Conservation (phyloP, 30 jellyfish, hydroid and myxozoan species). For the Pseudorhiza aurosa region DNA sequence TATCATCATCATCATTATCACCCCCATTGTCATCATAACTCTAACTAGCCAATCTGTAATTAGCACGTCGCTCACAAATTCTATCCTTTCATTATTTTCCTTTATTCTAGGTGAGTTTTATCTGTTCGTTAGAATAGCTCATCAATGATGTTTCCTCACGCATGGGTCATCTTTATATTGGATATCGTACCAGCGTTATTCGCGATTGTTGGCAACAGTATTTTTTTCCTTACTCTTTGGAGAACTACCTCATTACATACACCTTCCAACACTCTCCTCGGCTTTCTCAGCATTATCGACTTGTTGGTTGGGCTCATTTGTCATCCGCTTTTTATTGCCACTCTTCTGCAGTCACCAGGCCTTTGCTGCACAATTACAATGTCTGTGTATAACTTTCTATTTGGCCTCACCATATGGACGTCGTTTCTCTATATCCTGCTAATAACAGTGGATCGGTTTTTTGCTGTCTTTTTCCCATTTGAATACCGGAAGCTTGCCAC, state of each 20-base stretch:
- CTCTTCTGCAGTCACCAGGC: not conserved
- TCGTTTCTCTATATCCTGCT: slow-evolving; percentile 1
- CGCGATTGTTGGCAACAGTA: slow-evolving; percentile 10
- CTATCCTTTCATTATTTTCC: too few relatives aligned
- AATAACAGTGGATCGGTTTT: slow-evolving; percentile 2
- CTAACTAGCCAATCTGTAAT: too few relatives aligned
- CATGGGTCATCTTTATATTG: not conserved
- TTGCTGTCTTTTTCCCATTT: slow-evolving; percentile 3
- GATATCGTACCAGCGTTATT: not conserved
- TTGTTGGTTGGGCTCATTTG: slow-evolving; percentile 3
- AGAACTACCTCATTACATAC: not conserved
- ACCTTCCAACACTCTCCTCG: slow-evolving; percentile 12
- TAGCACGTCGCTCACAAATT: too few relatives aligned
- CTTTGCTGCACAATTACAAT: not conserved
- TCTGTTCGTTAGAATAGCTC: too few relatives aligned
- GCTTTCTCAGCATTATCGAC: slow-evolving; percentile 7
- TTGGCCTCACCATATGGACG: not conserved
- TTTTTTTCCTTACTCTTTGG: slow-evolving; percentile 4
- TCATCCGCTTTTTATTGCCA: not conserved
- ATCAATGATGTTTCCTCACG: not conserved
- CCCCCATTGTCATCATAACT: too few relatives aligned
- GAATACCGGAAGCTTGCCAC: slow-evolving; percentile 3
- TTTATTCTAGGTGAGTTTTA: too few relatives aligned
- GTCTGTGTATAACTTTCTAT: not conserved
- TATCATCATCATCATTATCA: too few relatives aligned